Base-by-base conservation (phyloP, 2,113 vertebrate genomes). In the Neomonachus schauinslandi region DNA sequence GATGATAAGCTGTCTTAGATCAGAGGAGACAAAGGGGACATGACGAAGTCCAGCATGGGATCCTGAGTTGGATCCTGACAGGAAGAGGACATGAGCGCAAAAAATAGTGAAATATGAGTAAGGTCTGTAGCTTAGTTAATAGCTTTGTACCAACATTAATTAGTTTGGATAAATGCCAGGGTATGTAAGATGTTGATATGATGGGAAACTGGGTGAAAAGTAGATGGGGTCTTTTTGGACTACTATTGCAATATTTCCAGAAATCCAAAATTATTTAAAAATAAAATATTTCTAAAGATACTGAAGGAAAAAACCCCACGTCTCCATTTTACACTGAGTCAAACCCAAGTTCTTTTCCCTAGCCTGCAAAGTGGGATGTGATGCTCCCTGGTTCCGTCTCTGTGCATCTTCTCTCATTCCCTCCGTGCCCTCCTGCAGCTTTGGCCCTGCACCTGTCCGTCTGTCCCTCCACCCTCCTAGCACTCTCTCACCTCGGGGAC, bases 231-330 rank as follows among this genome's bases (percentile, higher is more conserved):
- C 51, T 83, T 69, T 79, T 15, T 61, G 55, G 36, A 42, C 74
- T 31, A 71, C 77, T 49, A 82, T 6, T 57, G 16, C 8, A 57
- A 84, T 67, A 71, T 10, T 71, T 61, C 55, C 21, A 49, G 46
- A 76, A 65, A 93, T 57, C 14, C 8, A 86, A 92, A 96, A 88
- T 59, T 31, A 51, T 49, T 93, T 93, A 53, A 57, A 91, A 51
- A 49, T 24, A 67, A 81, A 87, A 39, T 67, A 14, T n/a, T 67
- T 42, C 51, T 59, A 8, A 71, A 90, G 67, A 69, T 74, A 61
- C 19, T 36, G 53, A 69, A 67, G 81, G 21, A 55, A 59, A 33
- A 85, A 42, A 4, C 8, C 5, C 31, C 42, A 49, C 7, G 24
- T 18, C 13, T 86, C 14, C 5, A 11, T 22, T 65, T 95, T 7